Evolutionary conservation across 2,113 vertebrate genomes (phyloP).

Genomic region (Gopherus flavomarginatus): DNA sequence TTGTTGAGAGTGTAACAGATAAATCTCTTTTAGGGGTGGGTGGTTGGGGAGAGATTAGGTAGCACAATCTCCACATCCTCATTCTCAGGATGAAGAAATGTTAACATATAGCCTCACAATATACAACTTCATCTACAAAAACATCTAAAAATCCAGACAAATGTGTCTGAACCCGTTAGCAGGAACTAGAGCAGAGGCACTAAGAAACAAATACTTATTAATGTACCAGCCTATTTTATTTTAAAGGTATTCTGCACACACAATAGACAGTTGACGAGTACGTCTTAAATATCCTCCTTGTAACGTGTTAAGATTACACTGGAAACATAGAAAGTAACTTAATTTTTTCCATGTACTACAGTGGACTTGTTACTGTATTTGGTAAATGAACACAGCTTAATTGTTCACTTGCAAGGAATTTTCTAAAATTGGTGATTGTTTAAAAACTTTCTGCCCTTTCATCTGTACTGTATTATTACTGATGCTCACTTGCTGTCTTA

Average conservation of each 20-base stretch:
- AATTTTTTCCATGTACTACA: constrained; percentile 21
- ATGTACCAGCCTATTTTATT: constrained; percentile 45
- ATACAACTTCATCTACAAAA: constrained; percentile 2
- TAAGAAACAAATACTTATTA: constrained; percentile 51
- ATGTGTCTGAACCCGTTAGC: constrained; percentile 41
- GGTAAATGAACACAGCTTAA: constrained; percentile 69
- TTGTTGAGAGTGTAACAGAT: not conserved
- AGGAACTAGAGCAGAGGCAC: constrained; percentile 43
- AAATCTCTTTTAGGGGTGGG: not conserved
- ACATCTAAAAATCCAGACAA: not conserved
- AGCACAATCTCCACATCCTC: not conserved
- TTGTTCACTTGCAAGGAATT: not conserved
- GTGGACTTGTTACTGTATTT: constrained; percentile 42
- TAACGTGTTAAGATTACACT: constrained; percentile 56
- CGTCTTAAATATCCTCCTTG: constrained; percentile 3
- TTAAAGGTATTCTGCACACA: constrained; percentile 38
- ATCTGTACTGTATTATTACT: constrained; percentile 24
- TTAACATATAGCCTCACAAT: not conserved
- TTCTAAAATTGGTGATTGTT: constrained; percentile 27
- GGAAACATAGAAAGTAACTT: constrained; percentile 46
- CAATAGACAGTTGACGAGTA: not conserved
- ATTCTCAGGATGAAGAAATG: not conserved
- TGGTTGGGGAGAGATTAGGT: constrained; percentile 35
- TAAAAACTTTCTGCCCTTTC: constrained; percentile 44
- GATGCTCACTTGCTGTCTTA: not conserved